Percentiles rank a stretch among this genome's conserved stretches.
Evolutionary conservation across 2,888 invertebrate species (phyloP).

Genomic region (Teleiodes luculella): DNA sequence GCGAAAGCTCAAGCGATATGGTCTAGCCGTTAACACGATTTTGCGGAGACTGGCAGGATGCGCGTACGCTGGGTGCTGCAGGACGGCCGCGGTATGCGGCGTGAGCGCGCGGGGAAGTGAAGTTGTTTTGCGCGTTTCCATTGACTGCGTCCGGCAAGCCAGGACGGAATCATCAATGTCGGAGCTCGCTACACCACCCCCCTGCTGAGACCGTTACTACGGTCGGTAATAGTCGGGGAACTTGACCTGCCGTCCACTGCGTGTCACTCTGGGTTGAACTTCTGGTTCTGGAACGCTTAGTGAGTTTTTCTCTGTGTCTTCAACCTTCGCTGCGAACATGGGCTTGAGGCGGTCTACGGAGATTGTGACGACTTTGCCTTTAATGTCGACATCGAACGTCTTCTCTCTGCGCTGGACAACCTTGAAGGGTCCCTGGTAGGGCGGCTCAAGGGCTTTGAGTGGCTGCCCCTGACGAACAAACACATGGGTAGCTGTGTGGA

Average conservation of each 20-base stretch:
- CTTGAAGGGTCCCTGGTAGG: conserved; percentile 12
- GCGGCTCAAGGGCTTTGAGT: conserved; percentile 9
- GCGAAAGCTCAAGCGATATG: too few species aligned
- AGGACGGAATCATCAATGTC: too few species aligned
- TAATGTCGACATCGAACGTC: conserved; percentile 1
- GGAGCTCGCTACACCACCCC: too few species aligned
- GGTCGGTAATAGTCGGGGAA: too few species aligned
- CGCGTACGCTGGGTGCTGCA: too few species aligned
- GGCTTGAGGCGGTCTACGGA: conserved; percentile 12
- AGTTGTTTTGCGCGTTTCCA: too few species aligned
- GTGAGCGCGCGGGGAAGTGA: too few species aligned
- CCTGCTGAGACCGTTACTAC: too few species aligned
- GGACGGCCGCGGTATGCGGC: too few species aligned
- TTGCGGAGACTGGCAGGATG: too few species aligned
- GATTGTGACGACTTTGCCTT: conserved; percentile 2
- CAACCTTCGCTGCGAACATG: not conserved
- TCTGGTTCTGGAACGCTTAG: not conserved
- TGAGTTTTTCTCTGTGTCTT: not conserved
- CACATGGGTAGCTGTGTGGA: conserved; percentile 9
- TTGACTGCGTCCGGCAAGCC: too few species aligned
- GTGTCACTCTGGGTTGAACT: not conserved
- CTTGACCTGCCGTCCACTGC: conserved; percentile 4
- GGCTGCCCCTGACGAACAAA: conserved; percentile 11
- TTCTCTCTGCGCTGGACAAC: conserved; percentile 3
- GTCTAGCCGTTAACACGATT: too few species aligned